Evolutionary conservation across 2,888 invertebrate genomes (phyloP).

Genomic region (Philereme vetulata): DNA sequence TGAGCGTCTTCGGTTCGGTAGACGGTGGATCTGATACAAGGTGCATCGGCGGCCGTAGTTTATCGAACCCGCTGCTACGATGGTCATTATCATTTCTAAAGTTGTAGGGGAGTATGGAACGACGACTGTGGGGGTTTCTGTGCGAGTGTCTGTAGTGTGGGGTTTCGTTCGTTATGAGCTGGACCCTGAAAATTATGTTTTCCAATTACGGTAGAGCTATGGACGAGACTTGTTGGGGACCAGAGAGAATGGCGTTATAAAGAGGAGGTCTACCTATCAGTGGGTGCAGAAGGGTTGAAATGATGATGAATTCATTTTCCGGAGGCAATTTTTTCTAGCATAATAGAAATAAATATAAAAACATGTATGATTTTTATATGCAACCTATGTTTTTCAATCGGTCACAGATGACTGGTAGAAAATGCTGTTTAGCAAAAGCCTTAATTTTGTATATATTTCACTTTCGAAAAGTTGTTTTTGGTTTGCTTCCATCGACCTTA

Average conservation of each 20-base stretch:
- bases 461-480: no score
- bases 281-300: no score
- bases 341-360: no score
- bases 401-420: not conserved
- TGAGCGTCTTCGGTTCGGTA: conserved; percentile 52
- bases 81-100: conserved; percentile 67
- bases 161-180: conserved; percentile 50
- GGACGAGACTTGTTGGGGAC: no score
- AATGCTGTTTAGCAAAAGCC: not conserved
- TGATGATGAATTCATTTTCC: no score
- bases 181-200: conserved; percentile 51
- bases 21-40: conserved; percentile 50
- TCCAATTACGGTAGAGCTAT: no score
- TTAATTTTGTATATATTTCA: no score
- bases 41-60: conserved; percentile 54
- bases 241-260: no score
- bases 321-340: no score
- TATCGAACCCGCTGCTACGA: conserved; percentile 64
- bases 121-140: conserved; percentile 43
- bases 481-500: not conserved
- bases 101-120: conserved; percentile 46
- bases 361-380: no score
- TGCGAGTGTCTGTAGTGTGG: conserved; percentile 28
- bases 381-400: no score
- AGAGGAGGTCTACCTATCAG: no score